Evolutionary conservation across 2,113 vertebrate genomes (phyloP).

Genomic region (Cyrtonyx montezumae): DNA sequence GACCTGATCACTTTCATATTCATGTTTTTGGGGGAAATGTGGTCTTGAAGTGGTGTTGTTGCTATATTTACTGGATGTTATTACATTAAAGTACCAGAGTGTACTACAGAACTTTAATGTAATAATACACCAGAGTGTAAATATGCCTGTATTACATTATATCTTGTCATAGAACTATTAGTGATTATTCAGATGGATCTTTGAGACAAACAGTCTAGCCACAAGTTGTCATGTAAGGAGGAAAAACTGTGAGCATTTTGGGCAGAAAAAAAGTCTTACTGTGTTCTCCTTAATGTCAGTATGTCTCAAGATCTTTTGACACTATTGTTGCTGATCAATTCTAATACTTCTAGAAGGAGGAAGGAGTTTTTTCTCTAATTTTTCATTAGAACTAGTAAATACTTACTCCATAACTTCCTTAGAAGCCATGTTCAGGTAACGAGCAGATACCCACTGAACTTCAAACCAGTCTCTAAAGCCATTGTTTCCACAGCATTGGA

Average conservation of each 20-base stretch:
- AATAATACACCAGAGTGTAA: not conserved
- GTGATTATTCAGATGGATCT: not conserved
- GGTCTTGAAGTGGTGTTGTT: not conserved
- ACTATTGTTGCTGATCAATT: not conserved
- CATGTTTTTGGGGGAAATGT: not conserved
- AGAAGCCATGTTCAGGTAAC: constrained; percentile 87
- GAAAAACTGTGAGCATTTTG: not conserved
- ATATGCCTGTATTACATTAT: not conserved
- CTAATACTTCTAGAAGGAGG: not conserved
- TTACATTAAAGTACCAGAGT: not conserved
- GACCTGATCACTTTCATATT: not conserved
- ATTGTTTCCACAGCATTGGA: constrained; percentile 88
- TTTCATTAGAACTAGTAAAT: not conserved
- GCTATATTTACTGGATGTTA: not conserved
- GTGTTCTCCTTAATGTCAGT: not conserved
- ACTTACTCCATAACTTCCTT: constrained; percentile 88
- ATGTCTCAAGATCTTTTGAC: not conserved
- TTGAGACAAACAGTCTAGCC: not conserved
- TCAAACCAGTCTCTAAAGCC: constrained; percentile 90
- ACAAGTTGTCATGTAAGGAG: not conserved
- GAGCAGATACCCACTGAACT: constrained; percentile 88
- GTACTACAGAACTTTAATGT: no score
- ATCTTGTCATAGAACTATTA: not conserved
- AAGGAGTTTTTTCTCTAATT: not conserved
- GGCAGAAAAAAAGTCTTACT: not conserved